Evolutionary conservation across 2,888 invertebrate genomes (phyloP), one percentile per base, ranked within the genome.

Genomic region (Oegoconia quadripuncta): DNA sequence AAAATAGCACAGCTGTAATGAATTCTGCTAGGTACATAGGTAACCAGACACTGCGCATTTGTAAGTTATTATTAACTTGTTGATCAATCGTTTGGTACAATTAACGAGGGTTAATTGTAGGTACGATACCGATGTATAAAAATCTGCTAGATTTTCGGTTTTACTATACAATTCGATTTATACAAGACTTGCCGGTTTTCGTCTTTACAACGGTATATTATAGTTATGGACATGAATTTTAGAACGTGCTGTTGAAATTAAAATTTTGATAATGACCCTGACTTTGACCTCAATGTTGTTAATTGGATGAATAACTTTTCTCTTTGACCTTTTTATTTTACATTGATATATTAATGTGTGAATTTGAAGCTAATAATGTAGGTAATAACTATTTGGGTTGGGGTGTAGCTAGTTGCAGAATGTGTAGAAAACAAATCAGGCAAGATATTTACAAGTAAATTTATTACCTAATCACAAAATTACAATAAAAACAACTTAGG

Each of bases 31-130:
- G 63, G 78, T 74, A 74, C 79, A 69, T 66, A 74, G 79, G 78
- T 74, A 74, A 79, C 70, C 66, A 74, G 79, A 75, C 74, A 80
- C 81, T 80, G 69, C 81, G 80, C 74, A 74, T 64, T 72, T 65
- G 57, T 59, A 66, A 70, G 70, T 74, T 76, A 75, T 70, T 73
- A 75, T 70, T 77, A 77, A 73, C 75, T 65, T 64, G 57, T 64
- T 59, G 66, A 69, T 66, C 49, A 48, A 57, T 62, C 52, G 42
- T 44, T 49, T 52, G 52, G 41, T 20, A 17, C 22, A 17, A 31
- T 32, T 31, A 27, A 31, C 11, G 32, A 35, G 32, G 33, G 32
- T 32, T 31, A n/a, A 6, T 15, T 14, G 17, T 13, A 16, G 14
- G 25, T 31, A 8, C 27, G 13, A 14, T 8, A n/a, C 17, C 7